Conservation (phyloP, 1,140 invertebrate genomes). For the Tribolium castaneum region DNA sequence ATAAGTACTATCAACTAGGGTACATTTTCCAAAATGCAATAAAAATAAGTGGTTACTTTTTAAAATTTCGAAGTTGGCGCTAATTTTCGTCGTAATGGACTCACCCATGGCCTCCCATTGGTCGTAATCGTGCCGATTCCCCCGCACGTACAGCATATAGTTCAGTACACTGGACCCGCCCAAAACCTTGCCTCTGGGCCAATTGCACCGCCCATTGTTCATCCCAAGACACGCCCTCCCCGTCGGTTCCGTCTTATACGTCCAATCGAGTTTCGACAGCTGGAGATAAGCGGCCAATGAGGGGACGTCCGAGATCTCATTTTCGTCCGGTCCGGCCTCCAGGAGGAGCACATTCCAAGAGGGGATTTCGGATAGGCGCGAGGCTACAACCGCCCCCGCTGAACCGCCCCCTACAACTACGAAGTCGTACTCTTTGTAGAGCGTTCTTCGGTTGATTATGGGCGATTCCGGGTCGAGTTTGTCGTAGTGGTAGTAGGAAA, state of each 20-base stretch:
- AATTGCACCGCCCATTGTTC: conserved; percentile 82
- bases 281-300: conserved; percentile 89
- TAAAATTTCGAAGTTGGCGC: too few relatives aligned
- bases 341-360: conserved; percentile 87
- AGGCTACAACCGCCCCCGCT: conserved; percentile 93
- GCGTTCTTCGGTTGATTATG: conserved; percentile 69
- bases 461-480: conserved; percentile 82
- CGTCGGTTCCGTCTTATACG: conserved; percentile 91
- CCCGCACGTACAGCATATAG: conserved; percentile 95
- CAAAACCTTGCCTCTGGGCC: conserved; percentile 86
- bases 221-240: conserved; percentile 79
- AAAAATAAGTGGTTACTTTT: too few relatives aligned
- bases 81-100: too few relatives aligned
- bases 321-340: conserved; percentile 93
- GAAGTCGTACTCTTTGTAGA: conserved; percentile 81
- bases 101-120: conserved; percentile 85
- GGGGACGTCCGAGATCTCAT: conserved; percentile 90
- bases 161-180: conserved; percentile 93
- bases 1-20: too few relatives aligned
- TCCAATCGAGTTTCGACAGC: conserved; percentile 89
- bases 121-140: conserved; percentile 87
- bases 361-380: conserved; percentile 83
- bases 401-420: conserved; percentile 91
- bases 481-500: conserved; percentile 86
- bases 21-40: too few relatives aligned